These are phyloP conservation scores for Scrobipalpa costella DNA, from an alignment of 2,888 invertebrate genomes.

Conservation along the genomic window DNA sequence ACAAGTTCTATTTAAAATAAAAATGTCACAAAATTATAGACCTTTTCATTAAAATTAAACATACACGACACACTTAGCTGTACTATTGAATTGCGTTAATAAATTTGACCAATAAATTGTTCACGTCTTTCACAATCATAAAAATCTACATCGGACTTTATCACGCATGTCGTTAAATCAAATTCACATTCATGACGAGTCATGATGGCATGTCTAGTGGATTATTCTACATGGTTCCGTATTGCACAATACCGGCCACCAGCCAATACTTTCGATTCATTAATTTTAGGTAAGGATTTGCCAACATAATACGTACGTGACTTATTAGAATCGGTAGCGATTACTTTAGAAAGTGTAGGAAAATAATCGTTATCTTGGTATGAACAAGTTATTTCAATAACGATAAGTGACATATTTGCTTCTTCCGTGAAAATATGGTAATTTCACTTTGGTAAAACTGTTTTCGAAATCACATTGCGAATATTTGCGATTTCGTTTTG, in stretches of 20 bases:
- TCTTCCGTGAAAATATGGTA: too few relatives aligned
- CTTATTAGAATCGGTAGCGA: too few relatives aligned
- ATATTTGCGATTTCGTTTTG: background rate
- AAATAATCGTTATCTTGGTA: too few relatives aligned
- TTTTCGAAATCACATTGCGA: background rate
- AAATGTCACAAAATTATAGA: too few relatives aligned
- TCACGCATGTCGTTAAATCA: constrained; percentile 33
- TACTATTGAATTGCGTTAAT: too few relatives aligned
- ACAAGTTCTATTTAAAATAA: too few relatives aligned
- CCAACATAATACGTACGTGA: too few relatives aligned
- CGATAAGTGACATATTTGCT: too few relatives aligned
- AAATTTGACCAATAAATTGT: too few relatives aligned
- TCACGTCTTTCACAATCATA: background rate
- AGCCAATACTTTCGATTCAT: background rate
- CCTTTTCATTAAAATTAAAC: too few relatives aligned
- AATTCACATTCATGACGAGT: constrained; percentile 24
- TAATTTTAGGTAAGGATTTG: background rate
- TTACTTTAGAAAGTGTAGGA: background rate
- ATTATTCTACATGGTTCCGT: constrained; percentile 39
- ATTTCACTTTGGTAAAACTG: background rate
- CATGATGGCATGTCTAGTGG: constrained; percentile 11
- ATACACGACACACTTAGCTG: too few relatives aligned
- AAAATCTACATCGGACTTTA: constrained; percentile 52
- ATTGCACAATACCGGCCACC: constrained; percentile 41
- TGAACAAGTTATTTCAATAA: too few relatives aligned